Evolutionary conservation across 2,113 vertebrate species (phyloP).

Genomic region (Spizaetus ornatus): DNA sequence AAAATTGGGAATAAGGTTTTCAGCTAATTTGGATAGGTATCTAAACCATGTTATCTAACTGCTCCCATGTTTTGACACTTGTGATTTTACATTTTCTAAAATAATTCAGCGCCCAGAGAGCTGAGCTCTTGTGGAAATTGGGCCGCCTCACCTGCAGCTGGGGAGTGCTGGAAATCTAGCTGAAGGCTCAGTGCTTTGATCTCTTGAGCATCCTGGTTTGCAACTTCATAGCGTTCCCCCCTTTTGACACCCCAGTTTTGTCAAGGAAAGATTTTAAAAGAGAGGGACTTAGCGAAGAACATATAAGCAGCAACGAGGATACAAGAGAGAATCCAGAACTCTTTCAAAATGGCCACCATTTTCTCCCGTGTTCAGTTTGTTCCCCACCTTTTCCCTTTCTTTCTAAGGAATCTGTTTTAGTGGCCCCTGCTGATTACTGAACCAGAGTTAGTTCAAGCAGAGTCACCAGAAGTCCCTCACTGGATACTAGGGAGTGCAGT

Average conservation of each 20-base stretch:
- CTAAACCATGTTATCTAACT: background rate
- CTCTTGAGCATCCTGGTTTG: background rate
- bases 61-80: background rate
- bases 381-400: background rate
- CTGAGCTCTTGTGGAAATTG: rapidly evolving
- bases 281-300: rapidly evolving
- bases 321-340: background rate
- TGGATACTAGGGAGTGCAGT: background rate
- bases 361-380: background rate
- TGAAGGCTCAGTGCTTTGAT: background rate
- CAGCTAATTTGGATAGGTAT: background rate
- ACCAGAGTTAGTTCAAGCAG: background rate
- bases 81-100: background rate
- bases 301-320: rapidly evolving
- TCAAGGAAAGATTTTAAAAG: background rate
- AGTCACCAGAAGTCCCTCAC: background rate
- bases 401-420: background rate
- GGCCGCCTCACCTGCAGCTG: background rate
- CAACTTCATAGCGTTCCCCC: background rate
- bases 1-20: background rate
- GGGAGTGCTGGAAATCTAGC: background rate
- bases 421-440: background rate
- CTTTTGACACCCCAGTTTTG: background rate
- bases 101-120: background rate
- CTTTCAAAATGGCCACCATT: background rate